Percentiles rank a stretch among this genome's conserved stretches.
Evolutionary conservation across 2,113 vertebrate species (phyloP).

Genomic region (Lagopus muta): DNA sequence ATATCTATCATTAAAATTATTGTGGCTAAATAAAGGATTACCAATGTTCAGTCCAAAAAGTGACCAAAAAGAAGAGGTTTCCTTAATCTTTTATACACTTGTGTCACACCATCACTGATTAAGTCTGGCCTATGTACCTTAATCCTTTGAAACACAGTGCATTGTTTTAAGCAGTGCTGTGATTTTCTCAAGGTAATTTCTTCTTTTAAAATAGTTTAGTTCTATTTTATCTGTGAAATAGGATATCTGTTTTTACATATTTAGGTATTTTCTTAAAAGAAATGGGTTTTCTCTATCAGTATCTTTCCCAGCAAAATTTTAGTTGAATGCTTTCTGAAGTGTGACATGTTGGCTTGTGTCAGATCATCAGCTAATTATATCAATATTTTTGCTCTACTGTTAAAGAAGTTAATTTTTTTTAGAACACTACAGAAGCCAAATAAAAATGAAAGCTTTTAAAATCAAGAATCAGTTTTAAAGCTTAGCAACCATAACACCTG

Average conservation of each 20-base stretch:
- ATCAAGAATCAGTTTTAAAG: background rate
- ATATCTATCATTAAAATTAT: background rate
- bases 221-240: background rate
- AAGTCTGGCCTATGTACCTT: background rate
- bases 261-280: background rate
- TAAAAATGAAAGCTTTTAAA: background rate
- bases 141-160: background rate
- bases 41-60: background rate
- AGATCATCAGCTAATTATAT: background rate
- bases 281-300: background rate
- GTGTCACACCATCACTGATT: background rate
- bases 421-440: background rate
- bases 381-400: background rate
- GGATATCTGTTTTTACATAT: background rate
- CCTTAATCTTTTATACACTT: background rate
- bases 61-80: background rate
- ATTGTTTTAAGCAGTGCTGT: background rate
- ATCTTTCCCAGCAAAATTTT: background rate
- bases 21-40: background rate
- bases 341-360: accelerated
- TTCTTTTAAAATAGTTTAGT: background rate
- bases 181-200: background rate
- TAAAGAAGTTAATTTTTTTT: background rate
- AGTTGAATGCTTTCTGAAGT: background rate
- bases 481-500: background rate